Evolutionary conservation across 1,140 invertebrate species (phyloP).

Genomic region (Portunus trituberculatus): DNA sequence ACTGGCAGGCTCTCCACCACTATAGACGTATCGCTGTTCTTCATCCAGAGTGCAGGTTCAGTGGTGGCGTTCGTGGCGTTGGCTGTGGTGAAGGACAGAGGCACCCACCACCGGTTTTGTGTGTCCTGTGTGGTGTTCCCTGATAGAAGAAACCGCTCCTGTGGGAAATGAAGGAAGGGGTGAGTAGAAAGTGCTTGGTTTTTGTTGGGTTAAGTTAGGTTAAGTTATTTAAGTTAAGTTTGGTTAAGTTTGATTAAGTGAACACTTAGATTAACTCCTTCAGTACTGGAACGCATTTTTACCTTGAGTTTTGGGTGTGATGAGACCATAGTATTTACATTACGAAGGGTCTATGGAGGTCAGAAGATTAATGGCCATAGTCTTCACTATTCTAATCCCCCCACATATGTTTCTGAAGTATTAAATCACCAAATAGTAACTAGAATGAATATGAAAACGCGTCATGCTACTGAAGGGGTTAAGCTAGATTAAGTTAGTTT

Average conservation of each 20-base stretch:
- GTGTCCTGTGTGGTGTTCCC: neutral
- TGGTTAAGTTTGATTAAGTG: neutral
- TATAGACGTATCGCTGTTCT: neutral
- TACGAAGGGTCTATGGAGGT: too few relatives aligned
- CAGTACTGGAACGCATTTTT: too few relatives aligned
- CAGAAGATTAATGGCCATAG: too few relatives aligned
- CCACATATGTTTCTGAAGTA: too few relatives aligned
- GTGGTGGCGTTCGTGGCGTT: slow-evolving; percentile 54
- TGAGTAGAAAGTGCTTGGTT: too few relatives aligned
- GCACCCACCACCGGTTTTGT: slow-evolving; percentile 59
- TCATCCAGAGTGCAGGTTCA: slow-evolving; percentile 59
- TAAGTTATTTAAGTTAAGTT: neutral
- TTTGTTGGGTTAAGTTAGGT: neutral
- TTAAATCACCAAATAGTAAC: too few relatives aligned
- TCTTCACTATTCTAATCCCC: too few relatives aligned
- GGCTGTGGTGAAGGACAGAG: slow-evolving; percentile 63
- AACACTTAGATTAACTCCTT: too few relatives aligned
- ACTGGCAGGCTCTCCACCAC: slow-evolving; percentile 31
- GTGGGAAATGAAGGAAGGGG: neutral
- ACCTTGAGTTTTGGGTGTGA: too few relatives aligned
- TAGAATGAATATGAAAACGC: too few relatives aligned
- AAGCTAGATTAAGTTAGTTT: neutral
- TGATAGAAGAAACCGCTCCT: neutral
- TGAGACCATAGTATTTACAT: too few relatives aligned
- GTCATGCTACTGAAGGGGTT: too few relatives aligned